phyloP scores from a whole-genome alignment of 2,797 vertebrate genomes.

The Oryzias dopingdopingensis region DNA sequence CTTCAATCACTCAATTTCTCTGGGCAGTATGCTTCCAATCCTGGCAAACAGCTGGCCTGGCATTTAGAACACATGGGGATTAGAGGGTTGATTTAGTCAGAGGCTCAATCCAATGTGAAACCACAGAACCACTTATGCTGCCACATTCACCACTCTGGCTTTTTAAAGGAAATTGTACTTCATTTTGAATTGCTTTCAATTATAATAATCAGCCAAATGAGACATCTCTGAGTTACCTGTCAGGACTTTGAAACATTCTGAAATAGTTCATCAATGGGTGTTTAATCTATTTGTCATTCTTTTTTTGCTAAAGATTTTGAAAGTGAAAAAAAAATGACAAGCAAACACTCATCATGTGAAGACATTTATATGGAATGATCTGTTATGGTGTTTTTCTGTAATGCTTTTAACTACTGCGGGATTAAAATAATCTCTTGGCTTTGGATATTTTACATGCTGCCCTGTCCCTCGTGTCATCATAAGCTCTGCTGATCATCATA shows the following conservation, averaged over 20 bases:
- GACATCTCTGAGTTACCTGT: background rate
- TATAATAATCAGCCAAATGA: background rate
- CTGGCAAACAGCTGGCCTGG: constrained; percentile 74
- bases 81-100: constrained; percentile 78
- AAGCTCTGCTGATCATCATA: constrained; percentile 32
- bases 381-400: background rate
- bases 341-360: background rate
- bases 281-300: background rate
- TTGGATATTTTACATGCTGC: constrained; percentile 44
- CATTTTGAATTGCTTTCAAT: constrained; percentile 9
- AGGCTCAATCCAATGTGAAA: constrained; percentile 72
- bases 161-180: constrained; percentile 30
- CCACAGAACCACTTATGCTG: constrained; percentile 65
- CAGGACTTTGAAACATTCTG: too few relatives aligned
- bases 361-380: constrained; percentile 10
- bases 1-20: constrained; percentile 73
- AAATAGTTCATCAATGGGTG: too few relatives aligned
- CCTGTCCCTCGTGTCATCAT: constrained; percentile 32
- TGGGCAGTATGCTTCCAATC: constrained; percentile 81
- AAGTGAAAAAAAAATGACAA: background rate
- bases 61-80: constrained; percentile 78
- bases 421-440: constrained; percentile 59
- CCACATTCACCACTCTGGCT: constrained; percentile 53
- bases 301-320: background rate
- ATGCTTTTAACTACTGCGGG: constrained; percentile 50